These are phyloP conservation scores for Amphiprion percula DNA, from an alignment of 2,113 vertebrate genomes.

Conservation along the genomic window DNA sequence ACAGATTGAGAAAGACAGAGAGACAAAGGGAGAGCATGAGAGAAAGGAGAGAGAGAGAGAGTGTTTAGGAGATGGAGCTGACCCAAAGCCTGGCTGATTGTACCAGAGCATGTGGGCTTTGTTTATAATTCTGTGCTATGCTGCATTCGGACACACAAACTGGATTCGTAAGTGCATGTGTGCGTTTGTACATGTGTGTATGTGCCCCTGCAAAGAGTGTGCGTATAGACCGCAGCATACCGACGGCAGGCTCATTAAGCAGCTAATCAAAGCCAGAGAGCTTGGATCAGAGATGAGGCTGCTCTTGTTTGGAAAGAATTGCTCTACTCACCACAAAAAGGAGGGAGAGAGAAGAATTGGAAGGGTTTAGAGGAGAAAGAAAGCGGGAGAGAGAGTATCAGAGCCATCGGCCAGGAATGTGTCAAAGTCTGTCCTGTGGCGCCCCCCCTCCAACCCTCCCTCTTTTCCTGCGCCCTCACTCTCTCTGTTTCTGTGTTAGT, in stretches of 20 bases:
- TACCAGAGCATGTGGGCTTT: conserved; percentile 76
- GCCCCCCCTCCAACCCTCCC: conserved; percentile 57
- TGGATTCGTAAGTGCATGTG: conserved; percentile 31
- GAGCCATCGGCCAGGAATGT: conserved; percentile 81
- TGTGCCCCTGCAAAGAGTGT: conserved; percentile 26
- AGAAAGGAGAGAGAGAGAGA: conserved; percentile 31
- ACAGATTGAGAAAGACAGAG: conserved; percentile 50
- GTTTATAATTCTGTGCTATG: conserved; percentile 76
- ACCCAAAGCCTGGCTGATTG: conserved; percentile 69
- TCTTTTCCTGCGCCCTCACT: conserved; percentile 47
- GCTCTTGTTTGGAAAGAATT: conserved; percentile 86
- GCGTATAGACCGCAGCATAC: conserved; percentile 78
- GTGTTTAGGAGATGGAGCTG: conserved; percentile 58
- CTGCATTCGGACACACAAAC: conserved; percentile 60
- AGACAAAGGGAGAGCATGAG: conserved; percentile 42
- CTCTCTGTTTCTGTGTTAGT: conserved; percentile 68
- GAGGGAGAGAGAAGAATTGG: conserved; percentile 69
- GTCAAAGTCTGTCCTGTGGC: conserved; percentile 81
- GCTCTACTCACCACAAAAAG: conserved; percentile 80
- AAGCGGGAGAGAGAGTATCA: conserved; percentile 65
- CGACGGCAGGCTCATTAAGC: conserved; percentile 84
- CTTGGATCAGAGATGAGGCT: conserved; percentile 82
- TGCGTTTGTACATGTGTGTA: conserved; percentile 15
- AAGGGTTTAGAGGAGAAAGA: conserved; percentile 65
- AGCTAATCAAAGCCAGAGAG: conserved; percentile 85